Evolutionary conservation across 2,113 vertebrate species (phyloP).

Genomic region (Semnornis frantzii): DNA sequence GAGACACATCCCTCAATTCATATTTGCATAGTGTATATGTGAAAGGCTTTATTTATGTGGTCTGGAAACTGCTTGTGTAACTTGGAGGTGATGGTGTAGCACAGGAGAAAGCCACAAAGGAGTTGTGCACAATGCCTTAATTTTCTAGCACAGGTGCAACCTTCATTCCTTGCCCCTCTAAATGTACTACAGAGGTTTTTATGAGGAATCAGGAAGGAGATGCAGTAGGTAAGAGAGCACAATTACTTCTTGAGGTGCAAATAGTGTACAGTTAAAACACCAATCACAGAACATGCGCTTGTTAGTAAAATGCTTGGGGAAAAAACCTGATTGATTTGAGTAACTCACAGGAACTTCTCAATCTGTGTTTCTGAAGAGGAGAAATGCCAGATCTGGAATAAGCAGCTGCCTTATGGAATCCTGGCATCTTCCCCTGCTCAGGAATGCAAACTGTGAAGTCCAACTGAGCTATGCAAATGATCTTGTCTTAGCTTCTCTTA

Average conservation of each 20-base stretch:
- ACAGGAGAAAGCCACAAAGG: conserved; percentile 53
- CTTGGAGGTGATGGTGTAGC: conserved; percentile 22
- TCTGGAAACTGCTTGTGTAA: conserved; percentile 32
- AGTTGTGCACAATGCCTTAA: conserved; percentile 47
- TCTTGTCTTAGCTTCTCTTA: conserved; percentile 48
- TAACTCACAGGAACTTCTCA: conserved; percentile 52
- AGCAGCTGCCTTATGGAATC: conserved; percentile 62
- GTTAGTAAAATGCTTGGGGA: not conserved
- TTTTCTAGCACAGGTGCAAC: conserved; percentile 9
- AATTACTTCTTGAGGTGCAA: not conserved
- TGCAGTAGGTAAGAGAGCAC: not conserved
- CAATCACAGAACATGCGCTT: not conserved
- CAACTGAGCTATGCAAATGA: conserved; percentile 55
- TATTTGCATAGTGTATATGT: not conserved
- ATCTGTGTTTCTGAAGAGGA: conserved; percentile 61
- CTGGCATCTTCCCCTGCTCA: conserved; percentile 57
- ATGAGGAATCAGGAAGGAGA: not conserved
- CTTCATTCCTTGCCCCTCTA: conserved; percentile 21
- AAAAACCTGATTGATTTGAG: conserved; percentile 9
- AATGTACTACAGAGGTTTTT: not conserved
- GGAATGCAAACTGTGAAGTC: conserved; percentile 67
- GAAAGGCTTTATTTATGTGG: not conserved
- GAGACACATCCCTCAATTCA: not conserved
- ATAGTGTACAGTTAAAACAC: not conserved
- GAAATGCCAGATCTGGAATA: conserved; percentile 64